Percentiles rank a stretch among this genome's conserved stretches.
These are phyloP conservation scores for Drosophila bunnanda DNA, from an alignment of 2,888 invertebrate genomes.

Conservation along the genomic window DNA sequence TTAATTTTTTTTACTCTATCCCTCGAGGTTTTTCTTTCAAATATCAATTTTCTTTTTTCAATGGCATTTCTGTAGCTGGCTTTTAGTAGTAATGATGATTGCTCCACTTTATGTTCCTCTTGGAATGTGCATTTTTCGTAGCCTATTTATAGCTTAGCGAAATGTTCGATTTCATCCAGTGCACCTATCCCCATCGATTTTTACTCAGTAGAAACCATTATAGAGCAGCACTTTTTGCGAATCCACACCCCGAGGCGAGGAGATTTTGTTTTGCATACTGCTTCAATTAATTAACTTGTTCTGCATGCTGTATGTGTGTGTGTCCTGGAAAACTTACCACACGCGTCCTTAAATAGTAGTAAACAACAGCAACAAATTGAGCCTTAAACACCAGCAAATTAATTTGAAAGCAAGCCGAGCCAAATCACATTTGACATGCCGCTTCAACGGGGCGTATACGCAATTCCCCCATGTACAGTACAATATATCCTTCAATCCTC, in stretches of 20 bases:
- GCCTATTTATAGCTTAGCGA: constrained; percentile 11
- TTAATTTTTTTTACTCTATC: constrained; percentile 34
- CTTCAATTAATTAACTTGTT: constrained; percentile 38
- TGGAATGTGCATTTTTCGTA: constrained; percentile 40
- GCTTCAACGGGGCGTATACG: constrained; percentile 33
- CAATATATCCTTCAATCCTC: constrained; percentile 9
- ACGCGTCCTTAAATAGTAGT: constrained; percentile 16
- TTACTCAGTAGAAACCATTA: constrained; percentile 19
- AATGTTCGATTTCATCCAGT: constrained; percentile 9
- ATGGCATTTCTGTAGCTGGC: constrained; percentile 31
- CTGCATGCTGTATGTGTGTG: constrained; percentile 31
- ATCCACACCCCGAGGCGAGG: constrained; percentile 5
- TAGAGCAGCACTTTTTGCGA: constrained; percentile 5
- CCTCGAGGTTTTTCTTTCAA: constrained; percentile 17
- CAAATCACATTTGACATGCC: constrained; percentile 42
- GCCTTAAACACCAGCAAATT: constrained; percentile 35
- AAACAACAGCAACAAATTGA: constrained; percentile 15
- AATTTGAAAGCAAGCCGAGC: constrained; percentile 30
- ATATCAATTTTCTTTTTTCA: constrained; percentile 15
- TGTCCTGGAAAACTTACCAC: constrained; percentile 30
- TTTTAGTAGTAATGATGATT: constrained; percentile 28
- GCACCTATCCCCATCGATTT: constrained; percentile 24
- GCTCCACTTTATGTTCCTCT: constrained; percentile 22
- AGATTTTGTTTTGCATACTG: constrained; percentile 29
- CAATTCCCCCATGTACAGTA: constrained; percentile 36